Evolutionary conservation across 1,140 invertebrate genomes (phyloP).

Genomic region (Danaus plexippus): DNA sequence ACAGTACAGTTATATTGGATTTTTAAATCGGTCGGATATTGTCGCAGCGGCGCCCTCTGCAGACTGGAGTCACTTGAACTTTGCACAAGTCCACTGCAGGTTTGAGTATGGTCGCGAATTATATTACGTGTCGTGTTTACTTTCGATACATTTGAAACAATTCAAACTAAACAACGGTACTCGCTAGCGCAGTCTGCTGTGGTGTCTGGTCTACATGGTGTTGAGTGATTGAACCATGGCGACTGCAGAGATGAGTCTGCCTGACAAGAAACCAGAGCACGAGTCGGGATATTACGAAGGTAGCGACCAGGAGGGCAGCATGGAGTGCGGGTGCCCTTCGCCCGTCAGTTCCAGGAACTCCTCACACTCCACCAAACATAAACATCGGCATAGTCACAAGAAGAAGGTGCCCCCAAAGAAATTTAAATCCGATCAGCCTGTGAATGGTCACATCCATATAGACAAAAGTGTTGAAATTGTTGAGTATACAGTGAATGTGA

Average conservation of each 20-base stretch:
- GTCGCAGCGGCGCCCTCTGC: constrained; percentile 52
- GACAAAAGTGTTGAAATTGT: constrained; percentile 61
- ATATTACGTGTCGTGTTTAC: constrained; percentile 61
- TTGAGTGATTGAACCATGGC: constrained; percentile 60
- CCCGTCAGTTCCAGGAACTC: constrained; percentile 63
- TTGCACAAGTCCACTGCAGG: constrained; percentile 36
- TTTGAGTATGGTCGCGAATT: constrained; percentile 51
- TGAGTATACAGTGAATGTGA: constrained; percentile 43
- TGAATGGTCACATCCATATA: constrained; percentile 41
- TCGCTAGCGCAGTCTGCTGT: constrained; percentile 11
- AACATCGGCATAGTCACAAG: constrained; percentile 53
- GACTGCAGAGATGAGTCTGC: constrained; percentile 62
- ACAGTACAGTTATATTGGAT: constrained; percentile 25
- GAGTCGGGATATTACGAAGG: constrained; percentile 69
- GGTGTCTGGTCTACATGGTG: constrained; percentile 44
- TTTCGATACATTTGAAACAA: constrained; percentile 51
- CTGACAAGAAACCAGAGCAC: constrained; percentile 68
- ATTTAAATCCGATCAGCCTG: constrained; percentile 38
- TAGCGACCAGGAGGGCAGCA: constrained; percentile 65
- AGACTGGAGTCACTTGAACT: constrained; percentile 34
- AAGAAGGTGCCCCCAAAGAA: constrained; percentile 54
- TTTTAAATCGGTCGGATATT: constrained; percentile 50
- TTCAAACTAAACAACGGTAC: constrained; percentile 24
- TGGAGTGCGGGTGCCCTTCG: constrained; percentile 62
- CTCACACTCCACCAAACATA: constrained; percentile 55